phyloP scores from a whole-genome alignment of 2,797 vertebrate species.

The Dicrostonyx torquatus region DNA sequence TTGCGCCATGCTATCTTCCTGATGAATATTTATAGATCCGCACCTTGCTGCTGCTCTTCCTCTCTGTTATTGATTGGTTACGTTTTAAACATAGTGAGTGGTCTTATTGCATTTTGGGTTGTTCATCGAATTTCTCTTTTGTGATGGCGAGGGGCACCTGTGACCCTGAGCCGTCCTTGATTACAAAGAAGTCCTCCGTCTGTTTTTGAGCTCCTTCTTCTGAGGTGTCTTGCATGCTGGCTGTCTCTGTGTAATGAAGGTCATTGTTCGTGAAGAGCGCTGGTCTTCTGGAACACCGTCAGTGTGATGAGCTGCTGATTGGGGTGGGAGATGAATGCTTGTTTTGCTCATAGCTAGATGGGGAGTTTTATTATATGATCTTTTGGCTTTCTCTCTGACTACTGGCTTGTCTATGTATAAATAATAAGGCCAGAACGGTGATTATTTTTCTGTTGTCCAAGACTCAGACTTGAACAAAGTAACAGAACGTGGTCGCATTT shows the following conservation, averaged over 20 bases:
- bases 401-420: conserved; percentile 73
- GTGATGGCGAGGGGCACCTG: not conserved
- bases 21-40: conserved; percentile 59
- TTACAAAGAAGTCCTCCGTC: not conserved
- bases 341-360: conserved; percentile 13
- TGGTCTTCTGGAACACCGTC: conserved; percentile 39
- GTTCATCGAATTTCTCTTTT: conserved; percentile 23
- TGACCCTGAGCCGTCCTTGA: conserved; percentile 31
- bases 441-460: conserved; percentile 61
- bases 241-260: conserved; percentile 54
- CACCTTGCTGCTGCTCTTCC: not conserved
- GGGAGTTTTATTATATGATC: conserved; percentile 44
- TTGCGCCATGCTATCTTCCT: not conserved
- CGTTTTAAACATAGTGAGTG: conserved; percentile 22
- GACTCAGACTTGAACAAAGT: conserved; percentile 74
- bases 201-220: conserved; percentile 28
- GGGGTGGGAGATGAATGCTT: conserved; percentile 47
- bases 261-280: conserved; percentile 36
- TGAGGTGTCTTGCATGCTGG: not conserved
- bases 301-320: not conserved
- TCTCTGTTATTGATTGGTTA: conserved; percentile 39
- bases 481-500: conserved; percentile 70
- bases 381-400: conserved; percentile 53
- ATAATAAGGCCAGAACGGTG: conserved; percentile 55
- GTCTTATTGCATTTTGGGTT: conserved; percentile 9